Conservation (phyloP, 2,113 vertebrate genomes). For the Notiomystis cincta region DNA sequence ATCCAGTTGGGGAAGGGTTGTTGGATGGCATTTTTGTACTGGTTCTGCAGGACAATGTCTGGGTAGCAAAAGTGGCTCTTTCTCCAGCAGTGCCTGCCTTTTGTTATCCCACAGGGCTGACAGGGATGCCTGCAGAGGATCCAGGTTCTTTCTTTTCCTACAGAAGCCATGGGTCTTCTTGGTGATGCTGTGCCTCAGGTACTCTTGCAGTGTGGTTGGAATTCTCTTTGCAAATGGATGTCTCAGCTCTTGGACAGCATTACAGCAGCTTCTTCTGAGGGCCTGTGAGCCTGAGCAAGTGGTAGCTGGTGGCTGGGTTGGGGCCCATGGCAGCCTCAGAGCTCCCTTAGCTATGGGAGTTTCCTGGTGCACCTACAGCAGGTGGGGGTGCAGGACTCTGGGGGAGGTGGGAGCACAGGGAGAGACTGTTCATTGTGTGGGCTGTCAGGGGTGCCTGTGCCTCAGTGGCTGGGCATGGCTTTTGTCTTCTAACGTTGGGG, state of each 20-base stretch:
- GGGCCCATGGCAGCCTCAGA: background rate
- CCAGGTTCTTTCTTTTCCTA: background rate
- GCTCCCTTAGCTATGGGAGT: background rate
- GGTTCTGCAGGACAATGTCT: background rate
- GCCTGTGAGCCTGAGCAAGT: background rate
- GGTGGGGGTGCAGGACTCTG: fast-evolving
- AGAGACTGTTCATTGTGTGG: background rate
- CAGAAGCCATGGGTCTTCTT: background rate
- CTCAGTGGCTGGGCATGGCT: background rate
- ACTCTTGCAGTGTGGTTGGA: background rate
- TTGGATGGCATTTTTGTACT: background rate
- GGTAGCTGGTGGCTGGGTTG: background rate
- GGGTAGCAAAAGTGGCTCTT: background rate
- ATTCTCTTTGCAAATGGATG: background rate
- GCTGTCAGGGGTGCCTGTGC: background rate
- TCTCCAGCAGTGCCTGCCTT: background rate
- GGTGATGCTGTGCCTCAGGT: background rate
- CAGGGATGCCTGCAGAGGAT: background rate
- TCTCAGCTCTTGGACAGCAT: background rate
- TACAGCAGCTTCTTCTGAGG: background rate
- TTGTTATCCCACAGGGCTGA: background rate
- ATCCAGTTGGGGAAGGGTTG: background rate
- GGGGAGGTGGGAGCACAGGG: background rate
- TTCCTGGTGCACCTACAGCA: fast-evolving
- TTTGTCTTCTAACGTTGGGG: background rate